Evolutionary conservation across 1,140 invertebrate species (phyloP), one percentile per base, ranked within the genome.

Genomic region (Holotrichia oblita): DNA sequence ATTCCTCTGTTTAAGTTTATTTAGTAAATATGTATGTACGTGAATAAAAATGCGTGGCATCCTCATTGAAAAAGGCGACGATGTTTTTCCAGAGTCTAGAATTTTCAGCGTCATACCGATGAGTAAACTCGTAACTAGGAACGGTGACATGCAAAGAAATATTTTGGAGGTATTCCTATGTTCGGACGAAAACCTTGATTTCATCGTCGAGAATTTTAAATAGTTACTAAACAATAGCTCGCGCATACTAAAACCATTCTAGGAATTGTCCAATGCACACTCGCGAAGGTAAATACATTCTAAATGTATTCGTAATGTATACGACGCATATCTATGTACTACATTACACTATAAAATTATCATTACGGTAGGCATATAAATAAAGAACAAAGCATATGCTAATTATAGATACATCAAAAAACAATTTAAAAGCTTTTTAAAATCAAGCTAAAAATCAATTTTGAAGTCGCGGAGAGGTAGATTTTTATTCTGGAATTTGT

Each of bases 141-240:
- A 7, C 48, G 14, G 48, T 17, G 48, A 55, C 48, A 55, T 3
- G 48, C 48, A n/a, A 55, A 55, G 48, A 55, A 55, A 55, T 14
- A 17, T 55, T 55, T 55, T 55, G 48, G 48, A 55, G n/a, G 14
- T 55, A 55, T 55, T 55, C 48, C 48, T 55, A 55, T 55, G 48
- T 7, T 34, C 14, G 48, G n/a, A 55, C 17, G 48, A 55, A 55
- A 55, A 55, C 12, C 27, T 55, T n/a, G n/a, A 55, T 17, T 55
- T 17, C 48, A 17, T 55, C 14, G 48, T 14, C 17, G 17, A 2
- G 48, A 55, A 55, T 55, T 55, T 55, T 55, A 55, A 55, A n/a
- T 17, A 55, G 48, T 55, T 14, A 55, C 48, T 55, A 14, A 55
- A 17, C 48, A 55, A 55, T 14, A 17, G 48, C 17, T 55, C 14